Conservation (phyloP, 2,888 invertebrate genomes). For the Athalia rosae region DNA sequence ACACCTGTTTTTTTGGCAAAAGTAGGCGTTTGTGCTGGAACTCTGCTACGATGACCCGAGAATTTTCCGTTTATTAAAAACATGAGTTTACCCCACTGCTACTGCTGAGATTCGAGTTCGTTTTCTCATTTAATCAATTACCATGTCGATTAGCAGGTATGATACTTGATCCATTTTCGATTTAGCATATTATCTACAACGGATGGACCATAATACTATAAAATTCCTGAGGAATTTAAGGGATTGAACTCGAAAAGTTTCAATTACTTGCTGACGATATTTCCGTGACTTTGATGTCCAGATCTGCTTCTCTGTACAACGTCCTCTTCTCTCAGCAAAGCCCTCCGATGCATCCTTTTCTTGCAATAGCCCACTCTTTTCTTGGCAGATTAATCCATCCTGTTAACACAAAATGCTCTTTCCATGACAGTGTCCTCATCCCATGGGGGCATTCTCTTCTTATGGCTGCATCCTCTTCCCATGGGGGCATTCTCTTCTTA, state of each 20-base stretch:
- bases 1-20: slow-evolving; percentile 39
- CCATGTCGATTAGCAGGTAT: too few species aligned
- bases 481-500: too few species aligned
- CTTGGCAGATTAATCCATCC: slow-evolving; percentile 10
- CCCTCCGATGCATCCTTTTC: slow-evolving; percentile 9
- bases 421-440: slow-evolving; percentile 1
- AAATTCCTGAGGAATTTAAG: too few species aligned
- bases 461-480: neutral
- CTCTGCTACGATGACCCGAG: slow-evolving; percentile 32
- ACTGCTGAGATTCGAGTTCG: too few species aligned
- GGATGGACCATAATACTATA: too few species aligned
- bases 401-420: neutral
- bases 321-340: neutral
- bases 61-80: slow-evolving; percentile 3
- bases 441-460: neutral
- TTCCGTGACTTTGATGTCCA: slow-evolving; percentile 13
- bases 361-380: neutral
- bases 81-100: neutral
- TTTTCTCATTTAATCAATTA: too few species aligned
- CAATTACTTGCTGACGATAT: neutral
- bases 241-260: too few species aligned
- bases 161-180: too few species aligned
- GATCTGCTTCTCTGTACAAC: neutral
- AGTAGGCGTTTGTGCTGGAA: slow-evolving; percentile 41
- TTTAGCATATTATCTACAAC: too few species aligned